phyloP scores from a whole-genome alignment of 2,113 vertebrate genomes.

The Silurus glanis region DNA sequence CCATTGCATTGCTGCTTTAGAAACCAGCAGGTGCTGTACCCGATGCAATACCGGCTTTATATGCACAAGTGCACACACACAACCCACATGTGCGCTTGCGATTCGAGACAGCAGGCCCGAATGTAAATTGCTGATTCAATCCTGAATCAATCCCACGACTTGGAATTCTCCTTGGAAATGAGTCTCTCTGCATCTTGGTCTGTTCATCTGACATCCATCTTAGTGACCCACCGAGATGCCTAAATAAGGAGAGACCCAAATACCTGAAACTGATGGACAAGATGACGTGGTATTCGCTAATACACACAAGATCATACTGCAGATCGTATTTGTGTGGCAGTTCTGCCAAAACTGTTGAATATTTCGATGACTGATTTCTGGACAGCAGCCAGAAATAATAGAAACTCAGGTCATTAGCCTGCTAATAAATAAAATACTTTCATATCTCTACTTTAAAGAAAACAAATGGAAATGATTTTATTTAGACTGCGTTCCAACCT shows the following conservation, averaged over 20 bases:
- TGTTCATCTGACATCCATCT: background rate
- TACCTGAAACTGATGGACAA: background rate
- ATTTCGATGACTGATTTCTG: background rate
- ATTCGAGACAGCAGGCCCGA: slow-evolving; percentile 61
- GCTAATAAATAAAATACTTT: background rate
- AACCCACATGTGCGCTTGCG: slow-evolving; percentile 65
- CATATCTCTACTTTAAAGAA: background rate
- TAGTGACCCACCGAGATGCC: background rate
- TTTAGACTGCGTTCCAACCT: background rate
- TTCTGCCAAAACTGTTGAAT: background rate
- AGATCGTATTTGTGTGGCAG: background rate
- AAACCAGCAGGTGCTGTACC: slow-evolving; percentile 61
- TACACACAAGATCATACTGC: no score
- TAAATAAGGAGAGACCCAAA: background rate
- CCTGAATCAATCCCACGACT: slow-evolving; percentile 61
- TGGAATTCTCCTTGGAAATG: slow-evolving; percentile 60
- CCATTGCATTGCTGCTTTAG: slow-evolving; percentile 56
- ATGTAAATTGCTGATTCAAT: slow-evolving; percentile 71
- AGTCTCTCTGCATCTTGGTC: slow-evolving; percentile 58
- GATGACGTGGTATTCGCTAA: background rate
- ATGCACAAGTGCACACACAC: background rate
- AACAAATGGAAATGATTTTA: background rate
- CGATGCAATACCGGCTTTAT: slow-evolving; percentile 53
- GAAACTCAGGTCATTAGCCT: background rate
- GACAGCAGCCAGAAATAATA: background rate